These are phyloP conservation scores for Microctenopoma lineatum DNA, from an alignment of 2,797 vertebrate genomes.

Conservation along the genomic window DNA sequence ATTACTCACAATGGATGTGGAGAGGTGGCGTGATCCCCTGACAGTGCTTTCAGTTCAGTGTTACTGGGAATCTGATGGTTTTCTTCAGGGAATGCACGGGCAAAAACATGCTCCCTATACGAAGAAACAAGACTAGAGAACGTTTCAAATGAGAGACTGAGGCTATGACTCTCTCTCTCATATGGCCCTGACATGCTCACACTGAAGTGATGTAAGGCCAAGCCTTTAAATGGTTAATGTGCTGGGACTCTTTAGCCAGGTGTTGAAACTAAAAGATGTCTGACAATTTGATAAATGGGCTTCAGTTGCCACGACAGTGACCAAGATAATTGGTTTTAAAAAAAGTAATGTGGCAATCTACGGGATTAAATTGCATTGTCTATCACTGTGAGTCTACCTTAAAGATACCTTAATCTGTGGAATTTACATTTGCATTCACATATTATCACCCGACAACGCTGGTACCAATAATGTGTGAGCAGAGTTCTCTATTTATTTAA, in stretches of 20 bases:
- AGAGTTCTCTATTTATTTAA: background rate
- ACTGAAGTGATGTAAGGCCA: conserved; percentile 37
- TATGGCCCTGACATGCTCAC: conserved; percentile 37
- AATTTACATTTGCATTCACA: background rate
- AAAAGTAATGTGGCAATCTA: background rate
- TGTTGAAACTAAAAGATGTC: conserved; percentile 38
- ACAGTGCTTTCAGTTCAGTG: conserved; percentile 35
- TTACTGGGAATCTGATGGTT: conserved; percentile 24
- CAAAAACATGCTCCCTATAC: conserved; percentile 15
- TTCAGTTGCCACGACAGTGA: conserved; percentile 27
- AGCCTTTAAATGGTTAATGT: conserved; percentile 38
- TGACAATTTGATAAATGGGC: conserved; percentile 47
- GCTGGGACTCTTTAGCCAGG: conserved; percentile 37
- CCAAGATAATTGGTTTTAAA: conserved; percentile 5
- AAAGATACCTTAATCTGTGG: background rate
- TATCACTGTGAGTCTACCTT: background rate
- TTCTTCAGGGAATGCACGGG: conserved; percentile 29
- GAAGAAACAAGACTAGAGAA: conserved; percentile 25
- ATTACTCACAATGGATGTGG: conserved; percentile 61
- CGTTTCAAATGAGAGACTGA: conserved; percentile 17
- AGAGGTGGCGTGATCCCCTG: conserved; percentile 47
- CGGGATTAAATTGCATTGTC: conserved; percentile 3
- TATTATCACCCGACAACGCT: background rate
- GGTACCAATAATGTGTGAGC: background rate
- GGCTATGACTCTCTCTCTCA: conserved; percentile 23